Conservation (phyloP, 2,113 vertebrate genomes). For the Arizona elegans region DNA sequence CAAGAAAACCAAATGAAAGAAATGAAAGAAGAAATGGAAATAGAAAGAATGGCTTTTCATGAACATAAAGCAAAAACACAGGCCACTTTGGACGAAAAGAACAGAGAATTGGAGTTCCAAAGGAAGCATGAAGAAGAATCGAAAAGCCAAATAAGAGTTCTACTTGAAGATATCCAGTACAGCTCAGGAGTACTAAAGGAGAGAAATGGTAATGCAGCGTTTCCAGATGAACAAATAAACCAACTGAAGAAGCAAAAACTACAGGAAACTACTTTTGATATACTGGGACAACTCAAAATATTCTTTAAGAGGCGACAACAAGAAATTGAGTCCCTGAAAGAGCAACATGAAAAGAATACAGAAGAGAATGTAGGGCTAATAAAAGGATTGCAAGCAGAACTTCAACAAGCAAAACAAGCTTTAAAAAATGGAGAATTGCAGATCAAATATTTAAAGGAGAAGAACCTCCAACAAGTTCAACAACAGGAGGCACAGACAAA, state of each 20-base stretch:
- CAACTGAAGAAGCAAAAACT: slow-evolving; percentile 51
- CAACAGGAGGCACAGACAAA: slow-evolving; percentile 47
- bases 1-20: slow-evolving; percentile 57
- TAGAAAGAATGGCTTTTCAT: slow-evolving; percentile 44
- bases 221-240: slow-evolving; percentile 45
- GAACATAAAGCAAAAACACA: slow-evolving; percentile 57
- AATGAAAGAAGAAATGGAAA: slow-evolving; percentile 42
- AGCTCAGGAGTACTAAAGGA: slow-evolving; percentile 34
- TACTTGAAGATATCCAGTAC: slow-evolving; percentile 51
- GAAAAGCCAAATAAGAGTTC: slow-evolving; percentile 24
- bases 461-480: slow-evolving; percentile 35
- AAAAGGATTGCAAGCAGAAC: slow-evolving; percentile 38
- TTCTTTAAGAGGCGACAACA: slow-evolving; percentile 50
- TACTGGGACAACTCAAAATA: slow-evolving; percentile 49
- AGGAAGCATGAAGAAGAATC: slow-evolving; percentile 45
- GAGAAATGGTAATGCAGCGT: slow-evolving; percentile 43
- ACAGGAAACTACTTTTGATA: slow-evolving; percentile 54
- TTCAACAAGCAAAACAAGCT: slow-evolving; percentile 41
- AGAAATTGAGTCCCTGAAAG: slow-evolving; percentile 52
- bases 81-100: slow-evolving; percentile 53
- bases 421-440: slow-evolving; percentile 53
- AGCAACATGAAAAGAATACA: slow-evolving; percentile 41
- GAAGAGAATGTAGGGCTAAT: slow-evolving; percentile 41
- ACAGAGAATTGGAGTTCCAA: slow-evolving; percentile 48
- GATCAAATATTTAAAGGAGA: slow-evolving; percentile 37